phyloP scores from a whole-genome alignment of 2,797 vertebrate genomes.

The Danio tinwini region DNA sequence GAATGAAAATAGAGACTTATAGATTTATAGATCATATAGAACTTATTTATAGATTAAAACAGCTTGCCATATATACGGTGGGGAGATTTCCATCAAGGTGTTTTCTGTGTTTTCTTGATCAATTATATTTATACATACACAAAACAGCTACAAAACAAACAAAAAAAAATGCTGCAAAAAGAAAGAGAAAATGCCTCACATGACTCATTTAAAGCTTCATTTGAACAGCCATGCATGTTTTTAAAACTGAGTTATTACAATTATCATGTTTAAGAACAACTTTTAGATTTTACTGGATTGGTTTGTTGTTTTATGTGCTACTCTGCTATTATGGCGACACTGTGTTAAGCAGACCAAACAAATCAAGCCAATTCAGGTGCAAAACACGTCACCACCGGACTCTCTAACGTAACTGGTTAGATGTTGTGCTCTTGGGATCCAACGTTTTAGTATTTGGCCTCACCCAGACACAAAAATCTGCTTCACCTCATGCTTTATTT shows the following conservation, averaged over 20 bases:
- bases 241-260: slow-evolving; percentile 7
- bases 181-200: too few relatives aligned
- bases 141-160: too few relatives aligned
- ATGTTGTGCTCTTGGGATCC: background rate
- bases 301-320: background rate
- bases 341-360: slow-evolving; percentile 29
- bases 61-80: too few relatives aligned
- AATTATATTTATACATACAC: too few relatives aligned
- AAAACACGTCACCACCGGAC: slow-evolving; percentile 36
- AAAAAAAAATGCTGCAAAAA: too few relatives aligned
- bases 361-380: slow-evolving; percentile 25
- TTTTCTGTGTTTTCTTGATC: too few relatives aligned
- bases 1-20: too few relatives aligned
- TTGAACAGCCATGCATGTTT: slow-evolving; percentile 3
- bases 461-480: slow-evolving; percentile 59
- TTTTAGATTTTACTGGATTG: slow-evolving; percentile 1
- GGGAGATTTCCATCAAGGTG: too few relatives aligned
- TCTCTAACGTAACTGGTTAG: background rate
- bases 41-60: too few relatives aligned
- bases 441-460: slow-evolving; percentile 21
- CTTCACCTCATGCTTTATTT: slow-evolving; percentile 66
- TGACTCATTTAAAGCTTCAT: background rate
- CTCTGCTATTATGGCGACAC: background rate
- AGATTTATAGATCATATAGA: too few relatives aligned
- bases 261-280: background rate